A percentile compares a stretch with the other conserved stretches of the same genome.
Evolutionary conservation across 1,140 invertebrate species (phyloP).

Genomic region (Anastatus disparis): DNA sequence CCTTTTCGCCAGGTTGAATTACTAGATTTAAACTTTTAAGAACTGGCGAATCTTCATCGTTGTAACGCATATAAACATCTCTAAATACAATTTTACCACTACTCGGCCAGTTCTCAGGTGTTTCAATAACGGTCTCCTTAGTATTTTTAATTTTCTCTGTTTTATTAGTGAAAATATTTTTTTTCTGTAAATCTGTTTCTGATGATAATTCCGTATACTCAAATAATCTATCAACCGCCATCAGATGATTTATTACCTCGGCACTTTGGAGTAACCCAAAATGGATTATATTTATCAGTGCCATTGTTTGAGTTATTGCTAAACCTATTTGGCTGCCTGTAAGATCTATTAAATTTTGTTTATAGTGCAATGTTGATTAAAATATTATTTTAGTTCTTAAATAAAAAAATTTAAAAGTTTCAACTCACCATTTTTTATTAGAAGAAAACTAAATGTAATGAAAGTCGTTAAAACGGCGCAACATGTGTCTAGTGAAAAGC

Average conservation of each 20-base stretch:
- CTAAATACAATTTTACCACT: constrained; percentile 73
- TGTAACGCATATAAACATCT: constrained; percentile 69
- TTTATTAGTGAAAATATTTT: constrained; percentile 62
- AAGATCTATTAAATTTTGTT: constrained; percentile 24
- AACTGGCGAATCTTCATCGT: constrained; percentile 67
- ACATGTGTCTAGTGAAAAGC: constrained; percentile 77
- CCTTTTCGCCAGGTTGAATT: constrained; percentile 65
- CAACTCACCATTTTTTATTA: constrained; percentile 54
- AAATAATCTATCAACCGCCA: constrained; percentile 81
- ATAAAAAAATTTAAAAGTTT: no score
- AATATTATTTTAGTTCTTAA: no score
- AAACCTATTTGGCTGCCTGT: constrained; percentile 69
- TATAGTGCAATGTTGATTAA: no score
- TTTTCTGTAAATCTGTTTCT: constrained; percentile 68
- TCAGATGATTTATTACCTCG: constrained; percentile 84
- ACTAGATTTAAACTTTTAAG: constrained; percentile 70
- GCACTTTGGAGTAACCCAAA: constrained; percentile 79
- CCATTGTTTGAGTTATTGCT: constrained; percentile 70
- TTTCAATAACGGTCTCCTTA: constrained; percentile 29
- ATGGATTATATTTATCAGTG: constrained; percentile 74
- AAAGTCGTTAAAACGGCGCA: constrained; percentile 75
- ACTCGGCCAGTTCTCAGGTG: constrained; percentile 76
- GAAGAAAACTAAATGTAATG: constrained; percentile 73
- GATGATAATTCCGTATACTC: constrained; percentile 76
- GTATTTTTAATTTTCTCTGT: constrained; percentile 39